Evolutionary conservation across 2,113 vertebrate species (phyloP), one percentile per base, ranked within the genome.

Genomic region (Fulmarus glacialis): DNA sequence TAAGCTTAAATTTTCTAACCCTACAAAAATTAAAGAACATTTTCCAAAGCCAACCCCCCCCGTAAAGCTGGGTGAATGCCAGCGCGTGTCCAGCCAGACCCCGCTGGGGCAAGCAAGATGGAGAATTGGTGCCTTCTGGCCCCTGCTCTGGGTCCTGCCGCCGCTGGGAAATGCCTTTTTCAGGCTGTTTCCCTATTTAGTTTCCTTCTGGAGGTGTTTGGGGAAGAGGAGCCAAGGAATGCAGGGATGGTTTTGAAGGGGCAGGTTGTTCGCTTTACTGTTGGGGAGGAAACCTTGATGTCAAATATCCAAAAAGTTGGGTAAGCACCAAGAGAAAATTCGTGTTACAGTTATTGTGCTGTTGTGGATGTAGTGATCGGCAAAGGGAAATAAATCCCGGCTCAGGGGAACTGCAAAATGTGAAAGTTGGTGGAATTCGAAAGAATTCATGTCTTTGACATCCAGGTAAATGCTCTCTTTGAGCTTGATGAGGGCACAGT

Each of bases 311-410:
- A 42, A 45, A 15, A 60, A 24, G 4, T 3, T 36, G 59, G 16
- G 20, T n/a, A 55, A 91, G 64, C 3, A 0, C 20, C 3, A 9
- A 43, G 8, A 24, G 15, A 53, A 63, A 72, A 71, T 32, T 62
- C 9, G 1, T 40, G 0, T 42, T 38, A 1, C 2, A 9, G 6
- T 56, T 78, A 6, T 9, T 47, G 60, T 36, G 40, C 29, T 42
- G 7, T n/a, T 71, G 47, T 15, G 27, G 45, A 6, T 45, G 45
- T 45, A 45, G 45, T 45, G 45, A 20, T 45, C 8, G 19, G 56
- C 40, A n/a, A 63, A 86, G 27, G 27, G 36, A 43, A 60, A 20
- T 6, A 13, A 43, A 42, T 19, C 38, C n/a, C 38, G 58, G 48
- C 30, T 29, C 24, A 45, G 38, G 38, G 34, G 40, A 59, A 8